Conservation (phyloP, 2,888 invertebrate species). For the Melinaea marsaeus region DNA sequence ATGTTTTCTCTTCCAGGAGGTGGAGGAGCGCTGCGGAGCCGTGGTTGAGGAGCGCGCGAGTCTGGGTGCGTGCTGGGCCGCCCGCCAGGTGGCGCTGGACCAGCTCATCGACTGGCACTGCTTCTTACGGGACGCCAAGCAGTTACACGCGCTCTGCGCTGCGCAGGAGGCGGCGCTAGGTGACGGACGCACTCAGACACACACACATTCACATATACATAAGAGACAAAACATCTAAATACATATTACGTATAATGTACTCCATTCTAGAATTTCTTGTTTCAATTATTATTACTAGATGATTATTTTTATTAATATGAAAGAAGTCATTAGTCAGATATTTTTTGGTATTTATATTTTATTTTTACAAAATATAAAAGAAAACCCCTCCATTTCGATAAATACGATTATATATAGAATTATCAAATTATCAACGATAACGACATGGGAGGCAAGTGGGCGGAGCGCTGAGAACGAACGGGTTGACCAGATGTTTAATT, state of each 20-base stretch:
- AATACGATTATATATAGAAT: too few species aligned
- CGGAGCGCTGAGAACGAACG: too few species aligned
- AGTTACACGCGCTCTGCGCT: slow-evolving; percentile 91
- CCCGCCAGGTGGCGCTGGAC: slow-evolving; percentile 91
- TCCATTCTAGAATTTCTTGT: too few species aligned
- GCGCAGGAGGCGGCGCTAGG: slow-evolving; percentile 90
- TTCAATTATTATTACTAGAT: too few species aligned
- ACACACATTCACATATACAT: neutral
- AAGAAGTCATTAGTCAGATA: too few species aligned
- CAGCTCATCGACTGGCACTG: slow-evolving; percentile 95
- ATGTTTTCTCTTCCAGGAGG: slow-evolving; percentile 71
- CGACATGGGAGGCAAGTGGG: too few species aligned
- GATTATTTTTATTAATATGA: too few species aligned
- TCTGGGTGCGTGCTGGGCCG: slow-evolving; percentile 91
- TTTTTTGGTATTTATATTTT: too few species aligned
- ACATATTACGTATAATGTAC: too few species aligned
- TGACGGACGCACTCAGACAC: slow-evolving; percentile 33
- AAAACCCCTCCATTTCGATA: too few species aligned
- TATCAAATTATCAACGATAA: too few species aligned
- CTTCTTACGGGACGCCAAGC: slow-evolving; percentile 95
- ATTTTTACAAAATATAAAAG: too few species aligned
- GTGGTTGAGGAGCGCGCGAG: slow-evolving; percentile 87
- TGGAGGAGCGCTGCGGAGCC: slow-evolving; percentile 87
- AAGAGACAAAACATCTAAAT: neutral
- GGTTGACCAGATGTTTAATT: neutral